These are phyloP conservation scores for Psittacula cyanocephala DNA, from an alignment of 2,113 vertebrate genomes.

Conservation along the genomic window DNA sequence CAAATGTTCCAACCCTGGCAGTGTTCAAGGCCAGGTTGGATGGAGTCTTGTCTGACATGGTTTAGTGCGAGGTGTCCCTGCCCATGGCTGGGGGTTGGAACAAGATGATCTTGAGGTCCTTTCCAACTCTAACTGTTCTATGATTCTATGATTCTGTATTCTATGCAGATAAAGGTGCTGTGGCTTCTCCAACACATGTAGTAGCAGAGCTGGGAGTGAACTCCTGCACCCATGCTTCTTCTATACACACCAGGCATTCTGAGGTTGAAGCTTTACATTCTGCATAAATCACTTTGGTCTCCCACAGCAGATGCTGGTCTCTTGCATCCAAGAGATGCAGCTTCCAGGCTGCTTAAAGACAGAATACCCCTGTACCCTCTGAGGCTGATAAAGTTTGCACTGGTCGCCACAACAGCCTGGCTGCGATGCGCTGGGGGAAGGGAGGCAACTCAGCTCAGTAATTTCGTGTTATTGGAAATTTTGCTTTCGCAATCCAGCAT, in stretches of 20 bases:
- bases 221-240: fast-evolving
- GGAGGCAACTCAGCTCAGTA: not conserved
- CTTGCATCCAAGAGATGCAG: not conserved
- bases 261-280: not conserved
- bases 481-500: conserved; percentile 35
- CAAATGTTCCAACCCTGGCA: not conserved
- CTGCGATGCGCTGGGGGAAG: not conserved
- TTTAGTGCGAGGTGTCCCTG: not conserved
- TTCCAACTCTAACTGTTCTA: not conserved
- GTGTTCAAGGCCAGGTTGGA: not conserved
- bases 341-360: not conserved
- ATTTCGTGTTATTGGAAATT: conserved; percentile 30
- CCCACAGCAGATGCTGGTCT: not conserved
- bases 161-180: not conserved
- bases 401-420: not conserved
- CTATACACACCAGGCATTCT: not conserved
- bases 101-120: not conserved
- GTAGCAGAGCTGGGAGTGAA: not conserved
- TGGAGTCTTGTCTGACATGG: not conserved
- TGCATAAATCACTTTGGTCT: not conserved
- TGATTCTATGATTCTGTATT: not conserved
- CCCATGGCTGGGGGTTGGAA: not conserved
- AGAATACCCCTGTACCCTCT: not conserved
- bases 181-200: not conserved
- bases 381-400: not conserved